Conservation (phyloP, 2,797 vertebrate species). For the Fringilla coelebs region DNA sequence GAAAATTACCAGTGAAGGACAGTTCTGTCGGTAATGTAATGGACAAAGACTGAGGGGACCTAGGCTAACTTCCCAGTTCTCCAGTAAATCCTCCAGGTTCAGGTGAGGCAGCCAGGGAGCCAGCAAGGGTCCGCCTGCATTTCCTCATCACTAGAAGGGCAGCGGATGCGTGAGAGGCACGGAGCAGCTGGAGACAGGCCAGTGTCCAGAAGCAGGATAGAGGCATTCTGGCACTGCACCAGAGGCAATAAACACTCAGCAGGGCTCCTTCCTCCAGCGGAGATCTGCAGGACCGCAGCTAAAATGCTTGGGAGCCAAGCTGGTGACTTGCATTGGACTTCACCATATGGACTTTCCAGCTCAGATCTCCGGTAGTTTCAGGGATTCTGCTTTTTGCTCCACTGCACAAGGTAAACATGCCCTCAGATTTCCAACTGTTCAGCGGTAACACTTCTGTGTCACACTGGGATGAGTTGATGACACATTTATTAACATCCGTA, state of each 20-base stretch:
- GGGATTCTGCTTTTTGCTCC: not conserved
- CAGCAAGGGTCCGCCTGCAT: not conserved
- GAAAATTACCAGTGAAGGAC: not conserved
- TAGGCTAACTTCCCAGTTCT: not conserved
- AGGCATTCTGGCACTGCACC: not conserved
- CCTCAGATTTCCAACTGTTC: not conserved
- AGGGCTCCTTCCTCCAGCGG: slow-evolving; percentile 8
- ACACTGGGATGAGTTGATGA: not conserved
- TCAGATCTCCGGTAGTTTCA: not conserved
- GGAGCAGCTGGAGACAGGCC: not conserved
- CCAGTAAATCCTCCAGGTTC: not conserved
- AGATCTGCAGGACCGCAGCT: not conserved
- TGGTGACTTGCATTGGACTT: not conserved
- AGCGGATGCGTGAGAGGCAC: not conserved
- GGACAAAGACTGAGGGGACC: not conserved
- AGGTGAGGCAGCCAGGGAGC: not conserved
- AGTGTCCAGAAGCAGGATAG: not conserved
- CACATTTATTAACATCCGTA: not conserved
- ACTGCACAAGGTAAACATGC: not conserved
- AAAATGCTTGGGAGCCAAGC: not conserved
- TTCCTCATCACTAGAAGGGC: not conserved
- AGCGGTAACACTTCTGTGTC: not conserved
- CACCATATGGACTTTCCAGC: not conserved
- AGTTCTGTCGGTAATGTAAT: not conserved
- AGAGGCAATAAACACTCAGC: not conserved